Conservation (phyloP, 2,888 invertebrate genomes). For the Tetheella fluctuosa region DNA sequence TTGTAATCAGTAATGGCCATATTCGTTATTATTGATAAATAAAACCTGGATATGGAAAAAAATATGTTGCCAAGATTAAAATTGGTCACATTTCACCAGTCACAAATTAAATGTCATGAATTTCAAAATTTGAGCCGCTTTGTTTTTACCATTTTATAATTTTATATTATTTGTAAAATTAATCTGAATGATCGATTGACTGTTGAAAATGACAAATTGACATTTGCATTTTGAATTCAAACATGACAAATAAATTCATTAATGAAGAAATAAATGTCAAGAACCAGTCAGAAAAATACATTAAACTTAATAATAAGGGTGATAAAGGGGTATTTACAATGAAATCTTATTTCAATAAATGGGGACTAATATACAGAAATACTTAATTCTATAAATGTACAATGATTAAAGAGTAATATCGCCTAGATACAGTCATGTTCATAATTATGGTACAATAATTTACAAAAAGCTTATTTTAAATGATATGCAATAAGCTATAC, state of each 20-base stretch:
- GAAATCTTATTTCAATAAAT: slow-evolving; percentile 71
- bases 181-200: background rate
- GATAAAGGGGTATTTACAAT: slow-evolving; percentile 68
- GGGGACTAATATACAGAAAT: slow-evolving; percentile 65
- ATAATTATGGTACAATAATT: slow-evolving; percentile 80
- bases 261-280: background rate
- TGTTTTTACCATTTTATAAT: too few species aligned
- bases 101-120: background rate
- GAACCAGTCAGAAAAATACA: background rate
- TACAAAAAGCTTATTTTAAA: slow-evolving; percentile 80
- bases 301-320: slow-evolving; percentile 42
- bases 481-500: slow-evolving; percentile 82
- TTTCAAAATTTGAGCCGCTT: background rate
- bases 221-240: background rate
- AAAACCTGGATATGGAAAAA: background rate
- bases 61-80: background rate
- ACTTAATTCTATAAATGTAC: slow-evolving; percentile 56
- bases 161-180: too few species aligned
- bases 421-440: slow-evolving; percentile 74
- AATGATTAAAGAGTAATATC: slow-evolving; percentile 53
- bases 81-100: too few species aligned
- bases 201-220: slow-evolving; percentile 1
- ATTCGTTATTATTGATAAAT: background rate
- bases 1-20: background rate
- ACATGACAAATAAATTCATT: background rate